These are phyloP conservation scores for Spialia ferax DNA, from an alignment of 2,888 invertebrate genomes.

Conservation along the genomic window DNA sequence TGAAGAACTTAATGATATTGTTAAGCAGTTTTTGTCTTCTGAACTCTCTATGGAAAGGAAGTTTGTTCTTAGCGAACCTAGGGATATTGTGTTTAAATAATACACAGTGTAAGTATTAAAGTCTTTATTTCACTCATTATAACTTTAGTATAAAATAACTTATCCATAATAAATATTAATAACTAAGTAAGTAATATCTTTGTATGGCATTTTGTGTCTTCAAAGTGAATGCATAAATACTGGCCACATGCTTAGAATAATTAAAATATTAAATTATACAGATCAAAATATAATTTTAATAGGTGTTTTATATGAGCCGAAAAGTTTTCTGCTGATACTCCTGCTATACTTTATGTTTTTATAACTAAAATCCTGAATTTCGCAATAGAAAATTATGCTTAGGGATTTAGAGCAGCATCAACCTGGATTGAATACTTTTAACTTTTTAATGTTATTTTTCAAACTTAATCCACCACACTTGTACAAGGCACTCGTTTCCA, in stretches of 20 bases:
- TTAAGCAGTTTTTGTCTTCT: conserved; percentile 87
- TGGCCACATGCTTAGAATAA: conserved; percentile 46
- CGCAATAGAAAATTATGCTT: too few species aligned
- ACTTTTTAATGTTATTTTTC: too few species aligned
- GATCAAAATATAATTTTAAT: too few species aligned
- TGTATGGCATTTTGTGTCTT: conserved; percentile 41
- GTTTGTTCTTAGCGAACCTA: conserved; percentile 67
- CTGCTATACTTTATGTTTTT: too few species aligned
- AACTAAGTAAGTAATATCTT: conserved; percentile 33
- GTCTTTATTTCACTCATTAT: conserved; percentile 44
- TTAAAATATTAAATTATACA: not conserved
- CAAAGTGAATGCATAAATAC: conserved; percentile 45
- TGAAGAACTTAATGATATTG: conserved; percentile 91
- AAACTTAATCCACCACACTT: too few species aligned
- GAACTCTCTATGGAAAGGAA: conserved; percentile 86
- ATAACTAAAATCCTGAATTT: too few species aligned
- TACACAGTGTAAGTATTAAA: conserved; percentile 43
- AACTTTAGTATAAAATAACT: conserved; percentile 14
- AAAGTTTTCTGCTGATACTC: too few species aligned
- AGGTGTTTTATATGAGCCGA: too few species aligned
- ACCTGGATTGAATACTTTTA: too few species aligned
- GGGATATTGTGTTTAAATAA: conserved; percentile 61
- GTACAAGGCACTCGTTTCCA: not conserved
- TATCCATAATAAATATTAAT: conserved; percentile 10
- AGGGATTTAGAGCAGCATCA: too few species aligned